phyloP scores from a whole-genome alignment of 2,797 vertebrate genomes.

The Acropternis orthonyx region DNA sequence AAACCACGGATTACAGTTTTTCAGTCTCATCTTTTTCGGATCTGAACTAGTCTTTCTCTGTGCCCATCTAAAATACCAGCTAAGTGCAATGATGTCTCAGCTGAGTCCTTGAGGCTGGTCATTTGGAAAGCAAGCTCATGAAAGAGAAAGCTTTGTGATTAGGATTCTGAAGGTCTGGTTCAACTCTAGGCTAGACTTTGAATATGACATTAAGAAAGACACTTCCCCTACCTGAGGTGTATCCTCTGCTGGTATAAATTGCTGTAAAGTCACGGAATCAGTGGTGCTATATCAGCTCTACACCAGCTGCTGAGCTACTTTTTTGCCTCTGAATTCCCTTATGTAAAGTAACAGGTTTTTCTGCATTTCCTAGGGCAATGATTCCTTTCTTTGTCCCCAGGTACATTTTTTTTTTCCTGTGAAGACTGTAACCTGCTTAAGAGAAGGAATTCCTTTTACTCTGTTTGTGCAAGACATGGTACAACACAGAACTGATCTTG shows the following conservation, averaged over 20 bases:
- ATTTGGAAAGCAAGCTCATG: not conserved
- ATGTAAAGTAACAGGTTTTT: not conserved
- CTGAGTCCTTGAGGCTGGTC: not conserved
- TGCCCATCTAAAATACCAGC: not conserved
- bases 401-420: not conserved
- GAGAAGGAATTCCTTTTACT: not conserved
- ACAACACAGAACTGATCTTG: not conserved
- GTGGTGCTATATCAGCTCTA: not conserved
- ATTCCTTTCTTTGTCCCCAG: constrained; percentile 1
- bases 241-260: not conserved
- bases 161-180: not conserved
- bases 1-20: not conserved
- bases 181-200: not conserved
- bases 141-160: not conserved
- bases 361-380: not conserved
- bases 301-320: not conserved
- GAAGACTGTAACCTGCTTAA: not conserved
- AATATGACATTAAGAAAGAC: not conserved
- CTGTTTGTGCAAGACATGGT: not conserved
- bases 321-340: not conserved
- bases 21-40: not conserved
- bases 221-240: not conserved
- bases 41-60: not conserved
- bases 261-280: not conserved
- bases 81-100: not conserved